A percentile compares a stretch with the other conserved stretches of the same genome.
These are phyloP conservation scores for Pelvicachromis taeniatus DNA, from an alignment of 2,113 vertebrate species.

Conservation along the genomic window DNA sequence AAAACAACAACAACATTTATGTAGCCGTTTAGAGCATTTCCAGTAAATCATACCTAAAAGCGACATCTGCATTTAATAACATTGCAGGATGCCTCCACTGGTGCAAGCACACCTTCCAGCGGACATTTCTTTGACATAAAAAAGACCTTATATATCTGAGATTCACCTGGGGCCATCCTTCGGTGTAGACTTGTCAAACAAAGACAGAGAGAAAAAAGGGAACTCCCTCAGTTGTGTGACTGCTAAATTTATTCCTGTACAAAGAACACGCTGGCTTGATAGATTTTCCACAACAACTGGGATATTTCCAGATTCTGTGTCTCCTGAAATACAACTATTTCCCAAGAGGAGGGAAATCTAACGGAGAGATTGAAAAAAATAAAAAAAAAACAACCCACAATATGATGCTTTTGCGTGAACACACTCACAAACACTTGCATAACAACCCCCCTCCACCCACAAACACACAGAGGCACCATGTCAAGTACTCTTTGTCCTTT, in stretches of 20 bases:
- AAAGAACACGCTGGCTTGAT: conserved; percentile 29
- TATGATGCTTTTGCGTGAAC: neutral
- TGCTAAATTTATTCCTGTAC: conserved; percentile 30
- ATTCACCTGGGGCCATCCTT: conserved; percentile 29
- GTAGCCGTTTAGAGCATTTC: neutral
- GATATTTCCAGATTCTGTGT: conserved; percentile 42
- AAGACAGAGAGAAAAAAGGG: conserved; percentile 24
- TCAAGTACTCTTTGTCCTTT: conserved; percentile 2
- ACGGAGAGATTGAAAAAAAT: too few species aligned
- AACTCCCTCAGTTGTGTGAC: conserved; percentile 17
- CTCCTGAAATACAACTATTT: conserved; percentile 47
- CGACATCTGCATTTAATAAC: neutral
- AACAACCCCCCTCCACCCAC: neutral
- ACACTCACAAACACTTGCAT: neutral
- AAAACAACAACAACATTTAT: neutral
- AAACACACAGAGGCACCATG: neutral
- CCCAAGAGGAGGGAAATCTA: conserved; percentile 31
- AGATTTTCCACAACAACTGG: conserved; percentile 32
- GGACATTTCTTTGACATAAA: conserved; percentile 3
- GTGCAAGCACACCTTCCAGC: neutral
- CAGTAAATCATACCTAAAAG: neutral
- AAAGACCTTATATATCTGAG: neutral
- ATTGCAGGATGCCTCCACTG: neutral
- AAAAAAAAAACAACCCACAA: neutral
- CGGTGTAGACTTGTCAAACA: conserved; percentile 31